phyloP scores from a whole-genome alignment of 2,113 vertebrate genomes.

The Oenanthe oenanthe region DNA sequence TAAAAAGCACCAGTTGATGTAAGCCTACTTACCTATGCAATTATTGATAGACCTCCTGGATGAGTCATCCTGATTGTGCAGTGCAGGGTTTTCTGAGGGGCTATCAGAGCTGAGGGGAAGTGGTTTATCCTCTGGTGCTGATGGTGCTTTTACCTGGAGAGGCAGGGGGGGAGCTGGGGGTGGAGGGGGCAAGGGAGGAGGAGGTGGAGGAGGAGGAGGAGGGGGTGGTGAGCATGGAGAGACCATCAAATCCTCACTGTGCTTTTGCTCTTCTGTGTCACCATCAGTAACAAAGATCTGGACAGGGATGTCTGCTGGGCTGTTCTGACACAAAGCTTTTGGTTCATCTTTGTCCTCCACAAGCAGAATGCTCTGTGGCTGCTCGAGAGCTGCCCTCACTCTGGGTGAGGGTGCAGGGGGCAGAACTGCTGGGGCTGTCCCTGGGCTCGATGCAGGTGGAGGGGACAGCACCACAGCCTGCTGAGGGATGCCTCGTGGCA shows the following conservation, averaged over 20 bases:
- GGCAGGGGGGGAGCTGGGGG: not conserved
- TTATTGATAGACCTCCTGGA: slow-evolving; percentile 74
- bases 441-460: slow-evolving; percentile 57
- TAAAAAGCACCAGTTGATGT: not conserved
- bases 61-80: slow-evolving; percentile 36
- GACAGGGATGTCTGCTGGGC: slow-evolving; percentile 68
- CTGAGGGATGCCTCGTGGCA: not conserved
- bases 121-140: slow-evolving; percentile 50
- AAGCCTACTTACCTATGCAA: slow-evolving; percentile 79
- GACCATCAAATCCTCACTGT: not conserved
- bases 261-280: not conserved
- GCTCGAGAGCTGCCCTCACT: slow-evolving; percentile 36
- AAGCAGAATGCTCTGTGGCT: not conserved
- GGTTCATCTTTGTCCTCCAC: not conserved
- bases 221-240: not conserved
- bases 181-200: not conserved
- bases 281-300: slow-evolving; percentile 66
- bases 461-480: not conserved
- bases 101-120: slow-evolving; percentile 66
- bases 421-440: not conserved
- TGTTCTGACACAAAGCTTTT: slow-evolving; percentile 7
- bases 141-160: not conserved
- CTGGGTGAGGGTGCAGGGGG: slow-evolving; percentile 49
- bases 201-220: rapidly evolving
- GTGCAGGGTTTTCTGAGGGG: not conserved